These are phyloP conservation scores for Girardia tigrina DNA, from an alignment of 2,888 invertebrate species.

Conservation along the genomic window DNA sequence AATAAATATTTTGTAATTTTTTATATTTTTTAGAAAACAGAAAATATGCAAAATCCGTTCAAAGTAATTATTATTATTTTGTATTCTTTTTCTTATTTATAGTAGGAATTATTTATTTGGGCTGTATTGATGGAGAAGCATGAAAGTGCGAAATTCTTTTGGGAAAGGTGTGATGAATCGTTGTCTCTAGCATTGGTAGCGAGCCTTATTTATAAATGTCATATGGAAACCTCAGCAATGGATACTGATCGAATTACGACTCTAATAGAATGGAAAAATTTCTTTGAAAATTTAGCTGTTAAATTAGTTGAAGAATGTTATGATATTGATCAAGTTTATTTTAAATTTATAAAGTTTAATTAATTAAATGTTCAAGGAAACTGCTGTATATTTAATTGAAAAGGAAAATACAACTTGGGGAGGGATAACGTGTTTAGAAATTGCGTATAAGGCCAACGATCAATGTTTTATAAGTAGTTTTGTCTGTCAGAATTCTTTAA, in stretches of 20 bases:
- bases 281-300: conserved; percentile 48
- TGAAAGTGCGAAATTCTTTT: conserved; percentile 47
- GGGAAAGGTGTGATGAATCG: conserved; percentile 48
- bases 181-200: conserved; percentile 47
- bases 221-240: conserved; percentile 39
- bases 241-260: conserved; percentile 34
- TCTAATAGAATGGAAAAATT: conserved; percentile 39
- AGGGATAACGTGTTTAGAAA: conserved; percentile 45
- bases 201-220: conserved; percentile 42
- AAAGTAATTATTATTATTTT: background rate
- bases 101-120: conserved; percentile 43
- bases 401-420: conserved; percentile 46
- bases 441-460: conserved; percentile 44
- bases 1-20: too few relatives aligned
- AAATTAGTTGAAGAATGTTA: conserved; percentile 48
- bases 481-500: conserved; percentile 45
- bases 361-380: conserved; percentile 42
- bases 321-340: conserved; percentile 29
- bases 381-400: conserved; percentile 48
- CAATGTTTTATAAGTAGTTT: conserved; percentile 44
- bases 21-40: background rate
- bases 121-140: conserved; percentile 40
- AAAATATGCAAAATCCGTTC: background rate
- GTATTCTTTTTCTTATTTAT: background rate
- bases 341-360: background rate